Evolutionary conservation across 2,797 vertebrate genomes (phyloP), one percentile per base, ranked within the genome.

Genomic region (Melanotaenia maccullochi): DNA sequence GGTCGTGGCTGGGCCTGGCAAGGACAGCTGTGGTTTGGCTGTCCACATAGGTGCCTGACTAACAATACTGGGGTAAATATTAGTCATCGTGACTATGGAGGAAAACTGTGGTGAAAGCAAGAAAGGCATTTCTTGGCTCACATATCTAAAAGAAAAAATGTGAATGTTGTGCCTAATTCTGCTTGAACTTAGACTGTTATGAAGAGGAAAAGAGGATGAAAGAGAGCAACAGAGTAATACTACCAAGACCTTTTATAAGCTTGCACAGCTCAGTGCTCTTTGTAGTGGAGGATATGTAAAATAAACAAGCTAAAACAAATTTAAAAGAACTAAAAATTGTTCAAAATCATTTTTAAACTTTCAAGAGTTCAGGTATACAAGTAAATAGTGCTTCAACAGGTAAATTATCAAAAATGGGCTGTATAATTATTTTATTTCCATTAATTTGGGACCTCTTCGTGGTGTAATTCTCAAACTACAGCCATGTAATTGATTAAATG

Each of bases 11-110:
- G 63, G 74, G 85, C 67, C 82, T 88, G 86, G 85, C 83, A n/a
- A 61, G 63, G 55, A 80, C 73, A 66, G 75, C 73, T 89, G 87
- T 81, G 92, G 90, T 83, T 92, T 92, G 90, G 93, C 93, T 60
- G 76, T 87, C 76, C 86, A 87, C 35, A 52, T 40, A 79, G 81
- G 78, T 84, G 86, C 71, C 78, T 89, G 25, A 75, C 72, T 87
- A 79, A 90, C 84, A 88, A 68, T 68, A 71, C 74, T 65, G 63
- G 88, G 88, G 87, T 79, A 89, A 81, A 88, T 85, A 81, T 90
- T 89, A 91, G 87, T 92, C 92, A 92, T 83, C 38, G 3, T 30
- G 64, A 60, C 60, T 49, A 52, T 58, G 51, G 64, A 77, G 65
- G 66, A 84, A 69, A 68, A 69, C 64, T 59, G 65, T 68, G 82